These are phyloP conservation scores for Sorex maritimensis DNA, from an alignment of 2,797 vertebrate genomes.

Conservation along the genomic window DNA sequence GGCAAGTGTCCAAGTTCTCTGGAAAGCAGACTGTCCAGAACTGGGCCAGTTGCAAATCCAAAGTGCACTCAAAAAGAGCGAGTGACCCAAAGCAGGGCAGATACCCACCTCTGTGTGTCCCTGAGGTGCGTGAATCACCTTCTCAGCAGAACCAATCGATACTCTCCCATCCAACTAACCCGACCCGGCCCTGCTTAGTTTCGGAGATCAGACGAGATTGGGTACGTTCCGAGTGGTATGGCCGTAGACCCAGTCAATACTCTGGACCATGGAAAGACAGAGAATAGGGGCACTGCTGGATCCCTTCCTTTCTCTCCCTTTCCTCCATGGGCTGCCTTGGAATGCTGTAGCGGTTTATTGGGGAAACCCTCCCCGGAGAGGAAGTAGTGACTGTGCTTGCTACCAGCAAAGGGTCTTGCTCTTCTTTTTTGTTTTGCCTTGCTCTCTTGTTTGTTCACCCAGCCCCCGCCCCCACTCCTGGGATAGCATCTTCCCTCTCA, in stretches of 20 bases:
- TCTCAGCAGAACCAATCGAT: not conserved
- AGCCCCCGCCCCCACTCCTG: not conserved
- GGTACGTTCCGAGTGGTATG: too few species aligned
- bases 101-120: not conserved
- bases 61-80: not conserved
- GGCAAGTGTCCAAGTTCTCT: slow-evolving; percentile 8
- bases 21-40: slow-evolving; percentile 4
- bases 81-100: not conserved
- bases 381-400: not conserved
- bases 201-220: too few species aligned
- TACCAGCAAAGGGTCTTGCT: not conserved
- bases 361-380: not conserved
- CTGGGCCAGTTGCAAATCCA: slow-evolving; percentile 5
- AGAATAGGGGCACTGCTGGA: not conserved
- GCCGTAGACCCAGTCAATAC: not conserved
- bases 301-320: not conserved
- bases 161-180: too few species aligned
- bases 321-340: not conserved
- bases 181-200: too few species aligned
- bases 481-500: not conserved
- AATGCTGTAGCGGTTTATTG: not conserved
- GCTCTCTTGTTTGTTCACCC: not conserved
- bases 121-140: not conserved
- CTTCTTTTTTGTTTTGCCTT: not conserved
- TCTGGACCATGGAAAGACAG: not conserved